Evolutionary conservation across 2,113 vertebrate species (phyloP).

Genomic region (Dasyprocta punctata): DNA sequence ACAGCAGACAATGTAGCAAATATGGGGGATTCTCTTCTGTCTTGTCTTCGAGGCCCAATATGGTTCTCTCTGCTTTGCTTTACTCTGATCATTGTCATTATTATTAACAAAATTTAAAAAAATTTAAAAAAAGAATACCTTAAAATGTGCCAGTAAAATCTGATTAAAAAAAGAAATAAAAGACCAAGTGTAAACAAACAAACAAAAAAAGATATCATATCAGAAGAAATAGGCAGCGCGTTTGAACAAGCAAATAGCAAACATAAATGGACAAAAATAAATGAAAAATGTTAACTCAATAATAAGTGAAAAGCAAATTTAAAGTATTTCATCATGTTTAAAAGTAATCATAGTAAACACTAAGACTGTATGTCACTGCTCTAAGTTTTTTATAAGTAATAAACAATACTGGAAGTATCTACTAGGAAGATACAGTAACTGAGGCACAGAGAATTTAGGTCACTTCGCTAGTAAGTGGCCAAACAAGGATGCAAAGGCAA

Average conservation of each 20-base stretch:
- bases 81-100: no score
- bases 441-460: background rate
- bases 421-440: conserved; percentile 36
- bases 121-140: no score
- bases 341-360: conserved; percentile 7
- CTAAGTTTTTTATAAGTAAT: conserved; percentile 4
- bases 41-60: no score
- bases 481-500: background rate
- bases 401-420: background rate
- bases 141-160: no score
- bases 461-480: background rate
- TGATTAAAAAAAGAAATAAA: no score
- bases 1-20: no score
- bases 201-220: background rate
- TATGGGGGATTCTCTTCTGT: no score
- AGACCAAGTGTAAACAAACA: no score
- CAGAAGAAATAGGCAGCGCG: background rate
- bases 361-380: background rate
- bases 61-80: no score
- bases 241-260: conserved; percentile 42
- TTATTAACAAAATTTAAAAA: no score
- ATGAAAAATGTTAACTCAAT: background rate
- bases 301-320: conserved; percentile 37
- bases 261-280: background rate
- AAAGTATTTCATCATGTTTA: background rate